phyloP scores from a whole-genome alignment of 2,797 vertebrate species.

The Syngnathus acus region DNA sequence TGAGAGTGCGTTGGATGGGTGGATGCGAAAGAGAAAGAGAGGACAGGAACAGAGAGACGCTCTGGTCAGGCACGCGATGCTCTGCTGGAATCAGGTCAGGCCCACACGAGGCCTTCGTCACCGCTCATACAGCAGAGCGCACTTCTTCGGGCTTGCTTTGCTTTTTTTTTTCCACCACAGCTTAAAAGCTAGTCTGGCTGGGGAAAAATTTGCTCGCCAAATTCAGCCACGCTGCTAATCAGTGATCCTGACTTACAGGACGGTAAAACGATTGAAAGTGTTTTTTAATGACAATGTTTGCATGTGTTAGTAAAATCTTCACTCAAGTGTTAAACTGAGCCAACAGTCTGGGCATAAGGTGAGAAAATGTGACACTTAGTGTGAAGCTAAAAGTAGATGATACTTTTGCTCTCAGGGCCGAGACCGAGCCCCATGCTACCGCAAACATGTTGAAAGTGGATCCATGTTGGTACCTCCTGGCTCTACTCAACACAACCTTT shows the following conservation, averaged over 20 bases:
- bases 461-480: conserved; percentile 12
- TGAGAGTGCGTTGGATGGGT: conserved; percentile 11
- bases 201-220: background rate
- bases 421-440: conserved; percentile 6
- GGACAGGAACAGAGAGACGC: conserved; percentile 43
- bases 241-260: background rate
- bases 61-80: conserved; percentile 61
- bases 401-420: conserved; percentile 25
- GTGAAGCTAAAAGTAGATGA: conserved; percentile 41
- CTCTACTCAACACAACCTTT: conserved; percentile 17
- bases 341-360: conserved; percentile 8
- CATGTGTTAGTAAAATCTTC: background rate
- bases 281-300: background rate
- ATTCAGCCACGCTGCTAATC: background rate
- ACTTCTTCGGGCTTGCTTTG: conserved; percentile 10
- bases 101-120: conserved; percentile 51
- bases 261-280: background rate
- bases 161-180: background rate
- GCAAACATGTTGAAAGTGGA: conserved; percentile 32
- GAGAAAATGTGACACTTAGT: conserved; percentile 37
- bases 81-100: conserved; percentile 68
- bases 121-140: conserved; percentile 23
- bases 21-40: conserved; percentile 29
- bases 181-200: background rate
- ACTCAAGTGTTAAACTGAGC: conserved; percentile 6